phyloP scores from a whole-genome alignment of 2,797 vertebrate species.

The Sebastes taczanowskii region DNA sequence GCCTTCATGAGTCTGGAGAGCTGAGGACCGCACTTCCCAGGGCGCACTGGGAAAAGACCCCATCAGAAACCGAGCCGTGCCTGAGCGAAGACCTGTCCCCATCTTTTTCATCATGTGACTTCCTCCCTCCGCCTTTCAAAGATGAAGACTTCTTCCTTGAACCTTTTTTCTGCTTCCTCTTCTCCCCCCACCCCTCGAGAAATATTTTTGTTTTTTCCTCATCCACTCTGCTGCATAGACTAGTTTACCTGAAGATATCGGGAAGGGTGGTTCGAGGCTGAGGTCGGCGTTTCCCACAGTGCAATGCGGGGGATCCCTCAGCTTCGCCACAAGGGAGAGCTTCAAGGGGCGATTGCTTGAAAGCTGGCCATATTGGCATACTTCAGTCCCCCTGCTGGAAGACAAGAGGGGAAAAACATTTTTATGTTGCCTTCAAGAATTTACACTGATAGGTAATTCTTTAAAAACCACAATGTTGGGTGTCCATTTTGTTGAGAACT shows the following conservation, averaged over 20 bases:
- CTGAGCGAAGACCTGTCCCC: constrained; percentile 97
- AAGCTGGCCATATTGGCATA: constrained; percentile 78
- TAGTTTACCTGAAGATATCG: constrained; percentile 78
- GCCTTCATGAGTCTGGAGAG: constrained; percentile 99
- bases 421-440: constrained; percentile 88
- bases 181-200: constrained; percentile 76
- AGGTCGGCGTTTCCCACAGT: constrained; percentile 69
- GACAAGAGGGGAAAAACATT: constrained; percentile 64
- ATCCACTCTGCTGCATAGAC: constrained; percentile 87
- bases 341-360: constrained; percentile 70
- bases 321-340: constrained; percentile 69
- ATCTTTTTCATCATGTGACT: constrained; percentile 76
- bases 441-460: constrained; percentile 80
- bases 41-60: constrained; percentile 90
- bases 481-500: constrained; percentile 81
- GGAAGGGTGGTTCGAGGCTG: constrained; percentile 69
- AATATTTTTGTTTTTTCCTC: constrained; percentile 85
- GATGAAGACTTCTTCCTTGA: constrained; percentile 74
- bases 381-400: constrained; percentile 70
- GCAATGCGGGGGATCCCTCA: constrained; percentile 74
- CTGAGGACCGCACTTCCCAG: constrained; percentile 98
- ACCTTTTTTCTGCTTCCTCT: constrained; percentile 76
- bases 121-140: constrained; percentile 75
- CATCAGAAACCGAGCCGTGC: constrained; percentile 99
- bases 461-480: constrained; percentile 77